These are phyloP conservation scores for Drosophila pandora DNA, from an alignment of 1,140 invertebrate genomes.

Conservation along the genomic window DNA sequence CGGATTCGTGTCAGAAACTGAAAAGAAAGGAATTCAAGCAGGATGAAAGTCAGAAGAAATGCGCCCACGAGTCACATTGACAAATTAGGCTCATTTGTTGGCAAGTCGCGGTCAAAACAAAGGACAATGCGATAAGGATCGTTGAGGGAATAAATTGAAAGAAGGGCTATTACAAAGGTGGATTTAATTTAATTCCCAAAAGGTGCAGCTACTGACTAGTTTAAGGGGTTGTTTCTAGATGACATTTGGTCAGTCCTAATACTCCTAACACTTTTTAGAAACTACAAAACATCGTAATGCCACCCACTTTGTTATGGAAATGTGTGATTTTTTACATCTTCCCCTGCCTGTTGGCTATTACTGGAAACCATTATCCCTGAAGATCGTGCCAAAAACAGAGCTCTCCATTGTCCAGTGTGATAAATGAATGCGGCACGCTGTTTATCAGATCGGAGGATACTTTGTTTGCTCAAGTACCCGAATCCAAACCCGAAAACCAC, in stretches of 20 bases:
- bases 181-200: slow-evolving; percentile 42
- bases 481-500: slow-evolving; percentile 34
- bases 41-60: slow-evolving; percentile 43
- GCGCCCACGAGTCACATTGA: slow-evolving; percentile 53
- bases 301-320: slow-evolving; percentile 17
- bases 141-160: slow-evolving; percentile 5
- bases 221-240: neutral
- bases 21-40: slow-evolving; percentile 39
- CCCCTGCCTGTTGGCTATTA: neutral
- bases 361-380: slow-evolving; percentile 18
- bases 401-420: slow-evolving; percentile 46
- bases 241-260: too few species aligned
- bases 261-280: neutral
- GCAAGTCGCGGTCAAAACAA: slow-evolving; percentile 69
- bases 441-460: slow-evolving; percentile 41
- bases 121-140: slow-evolving; percentile 74
- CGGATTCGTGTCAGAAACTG: slow-evolving; percentile 27
- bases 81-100: slow-evolving; percentile 81
- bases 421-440: slow-evolving; percentile 55
- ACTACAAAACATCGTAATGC: neutral
- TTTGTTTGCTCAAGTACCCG: slow-evolving; percentile 68
- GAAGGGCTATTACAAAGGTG: slow-evolving; percentile 9
- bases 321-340: neutral
- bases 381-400: slow-evolving; percentile 62
- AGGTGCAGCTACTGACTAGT: slow-evolving; percentile 32